A percentile compares a stretch with the other conserved stretches of the same genome.
These are phyloP conservation scores for Allophyes oxyacanthae DNA, from an alignment of 2,888 invertebrate species.

Conservation along the genomic window DNA sequence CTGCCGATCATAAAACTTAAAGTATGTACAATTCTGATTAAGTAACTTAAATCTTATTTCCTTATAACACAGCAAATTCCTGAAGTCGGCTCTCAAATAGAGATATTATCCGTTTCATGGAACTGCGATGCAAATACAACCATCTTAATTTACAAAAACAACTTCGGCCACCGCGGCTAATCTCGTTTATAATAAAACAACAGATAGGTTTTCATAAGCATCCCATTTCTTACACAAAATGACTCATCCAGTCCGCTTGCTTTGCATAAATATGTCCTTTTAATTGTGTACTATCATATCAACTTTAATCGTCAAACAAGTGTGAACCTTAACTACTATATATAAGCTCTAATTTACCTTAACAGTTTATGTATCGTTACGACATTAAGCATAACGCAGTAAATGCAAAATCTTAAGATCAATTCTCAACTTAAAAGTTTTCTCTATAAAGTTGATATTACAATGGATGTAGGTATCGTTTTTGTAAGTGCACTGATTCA, in stretches of 20 bases:
- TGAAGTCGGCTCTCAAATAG: conserved; percentile 23
- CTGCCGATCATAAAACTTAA: no score
- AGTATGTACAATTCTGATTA: conserved; percentile 1
- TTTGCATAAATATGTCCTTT: conserved; percentile 72
- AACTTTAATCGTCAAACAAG: conserved; percentile 39
- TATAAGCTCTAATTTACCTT: conserved; percentile 29
- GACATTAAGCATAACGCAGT: conserved; percentile 36
- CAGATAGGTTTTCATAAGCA: conserved; percentile 64
- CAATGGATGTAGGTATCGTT: conserved; percentile 32
- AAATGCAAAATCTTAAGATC: conserved; percentile 32
- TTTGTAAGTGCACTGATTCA: conserved; percentile 66
- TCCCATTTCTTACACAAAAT: conserved; percentile 79
- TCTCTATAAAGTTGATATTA: conserved; percentile 42
- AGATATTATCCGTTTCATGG: conserved; percentile 47
- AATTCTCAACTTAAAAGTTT: conserved; percentile 27
- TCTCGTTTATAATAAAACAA: conserved; percentile 73
- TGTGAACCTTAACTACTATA: conserved; percentile 46
- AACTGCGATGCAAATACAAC: conserved; percentile 53
- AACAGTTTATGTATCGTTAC: conserved; percentile 6
- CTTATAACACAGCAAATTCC: conserved; percentile 34
- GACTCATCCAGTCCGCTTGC: conserved; percentile 73
- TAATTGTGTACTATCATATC: conserved; percentile 69
- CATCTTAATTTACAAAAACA: conserved; percentile 71
- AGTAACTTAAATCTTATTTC: conserved; percentile 8
- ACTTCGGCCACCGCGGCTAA: conserved; percentile 57